Base-by-base conservation (phyloP, 2,888 invertebrate species). In the Lymantria dispar region DNA sequence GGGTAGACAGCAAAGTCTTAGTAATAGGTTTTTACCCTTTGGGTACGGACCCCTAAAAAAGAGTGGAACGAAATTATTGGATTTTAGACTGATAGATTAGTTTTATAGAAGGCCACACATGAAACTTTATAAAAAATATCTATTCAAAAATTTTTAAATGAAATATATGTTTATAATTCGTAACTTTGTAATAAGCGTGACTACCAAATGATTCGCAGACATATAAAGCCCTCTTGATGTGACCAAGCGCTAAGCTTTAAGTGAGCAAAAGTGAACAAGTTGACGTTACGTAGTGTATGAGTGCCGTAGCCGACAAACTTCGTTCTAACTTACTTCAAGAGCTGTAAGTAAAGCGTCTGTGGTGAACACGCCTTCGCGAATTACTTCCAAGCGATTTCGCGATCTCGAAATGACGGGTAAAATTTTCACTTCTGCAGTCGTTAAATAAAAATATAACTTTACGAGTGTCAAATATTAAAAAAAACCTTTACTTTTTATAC, bases 351-450 rank as follows among this genome's bases (percentile, higher is more conserved):
- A 78, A 83, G 77, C 79, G 80, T 78, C 78, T 82, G 83, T 68
- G 81, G 79, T 70, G 69, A 70, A 75, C 80, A 78, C 74, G 74
- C 71, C 79, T 77, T 74, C 70, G 71, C 80, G 76, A 78, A 80
- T 86, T 84, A 83, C 80, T 85, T 85, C 82, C 84, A 74, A 82
- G 72, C 78, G 81, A 86, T 85, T 87, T 86, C 79, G 64, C 81
- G 74, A 82, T 82, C 72, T 82, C 72, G 62, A 71, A 76, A 82
- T 81, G 76, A 83, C 78, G 79, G 80, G 74, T 80, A 59, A 73
- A 79, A 80, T 74, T 74, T 65, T 60, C 67, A 70, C 78, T 80
- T 77, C 74, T 80, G 74, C 48, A 33, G 48, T 57, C 46, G 13
- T 51, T 40, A 14, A 39, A 12, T 10, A 39, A 39, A n/a, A 12